Base-by-base conservation (phyloP, 2,113 vertebrate species). In the Dicerorhinus sumatrensis region DNA sequence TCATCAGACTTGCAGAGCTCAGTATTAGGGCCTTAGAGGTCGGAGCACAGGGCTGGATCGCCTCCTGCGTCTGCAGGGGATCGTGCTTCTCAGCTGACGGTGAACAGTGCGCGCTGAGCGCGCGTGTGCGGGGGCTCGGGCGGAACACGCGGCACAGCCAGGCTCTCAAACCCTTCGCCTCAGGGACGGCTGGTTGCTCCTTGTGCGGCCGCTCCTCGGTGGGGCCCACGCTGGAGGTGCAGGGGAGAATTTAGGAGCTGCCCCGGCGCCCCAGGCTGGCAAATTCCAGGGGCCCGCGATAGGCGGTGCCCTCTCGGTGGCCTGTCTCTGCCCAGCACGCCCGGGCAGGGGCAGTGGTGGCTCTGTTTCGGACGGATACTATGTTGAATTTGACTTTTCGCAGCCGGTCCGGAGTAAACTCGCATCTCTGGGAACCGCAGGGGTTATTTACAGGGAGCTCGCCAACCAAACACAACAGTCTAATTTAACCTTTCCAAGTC, bases 401-500 rank as follows among this genome's bases (percentile, higher is more conserved):
- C 42, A 89, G 96, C 83, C 73, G 89, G 89, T 67, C 23, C 13
- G 39, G 63, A 67, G 91, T 75, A 89, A 95, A 89, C 82, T 87
- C 48, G 18, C 67, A 72, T 97, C 96, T 96, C 79, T 0, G 17
- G 96, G 97, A 98, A 93, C 97, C 11, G 80, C 96, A 56, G 92
- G 96, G 91, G 95, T 99, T 98, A 99, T 99, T 98, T 99, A 99
- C 98, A 98, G 97, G 97, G 98, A 98, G 95, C 65, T 98, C 98
- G 98, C 98, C 98, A 98, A 99, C 98, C 98, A 98, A 99, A 99
- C 98, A 98, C 99, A 98, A 99, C 99, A 97, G 98, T 98, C 98
- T 99, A 99, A 99, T 99, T 98, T 99, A 99, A 99, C 98, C 98
- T 99, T 99, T 99, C 98, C 98, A 97, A 98, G 98, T 98, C 98